phyloP scores from a whole-genome alignment of 2,797 vertebrate species.

The Pampus argenteus region DNA sequence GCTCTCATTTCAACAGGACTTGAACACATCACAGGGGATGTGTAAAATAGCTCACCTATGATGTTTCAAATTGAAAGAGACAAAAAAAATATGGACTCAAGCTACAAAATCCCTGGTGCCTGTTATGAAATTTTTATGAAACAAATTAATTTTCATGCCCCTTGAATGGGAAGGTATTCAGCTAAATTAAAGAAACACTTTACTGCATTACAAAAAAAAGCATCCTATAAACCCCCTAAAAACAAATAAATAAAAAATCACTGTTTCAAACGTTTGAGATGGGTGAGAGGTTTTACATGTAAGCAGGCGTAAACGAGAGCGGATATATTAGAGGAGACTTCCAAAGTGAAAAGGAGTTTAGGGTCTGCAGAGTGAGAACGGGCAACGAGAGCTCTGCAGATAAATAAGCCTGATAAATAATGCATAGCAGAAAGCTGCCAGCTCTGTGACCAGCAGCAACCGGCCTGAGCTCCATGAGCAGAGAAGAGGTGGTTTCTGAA shows the following conservation, averaged over 20 bases:
- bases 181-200: constrained; percentile 1
- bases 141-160: background rate
- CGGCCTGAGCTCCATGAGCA: constrained; percentile 54
- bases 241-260: constrained; percentile 31
- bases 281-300: constrained; percentile 43
- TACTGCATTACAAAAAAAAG: background rate
- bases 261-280: constrained; percentile 11
- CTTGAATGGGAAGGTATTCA: background rate
- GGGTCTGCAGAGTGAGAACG: constrained; percentile 33
- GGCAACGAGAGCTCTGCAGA: constrained; percentile 59
- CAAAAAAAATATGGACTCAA: background rate
- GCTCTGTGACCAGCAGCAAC: constrained; percentile 47
- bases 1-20: constrained; percentile 34
- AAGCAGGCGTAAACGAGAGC: constrained; percentile 29
- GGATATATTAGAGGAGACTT: constrained; percentile 13
- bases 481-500: constrained; percentile 42
- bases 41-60: no score
- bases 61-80: background rate
- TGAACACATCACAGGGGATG: constrained; percentile 4
- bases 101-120: background rate
- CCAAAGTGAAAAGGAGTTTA: constrained; percentile 22
- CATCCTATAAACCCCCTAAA: background rate
- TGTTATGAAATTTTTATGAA: background rate
- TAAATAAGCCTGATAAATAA: constrained; percentile 73
- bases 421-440: constrained; percentile 60